A percentile compares a stretch with the other conserved stretches of the same genome.
Evolutionary conservation across 2,797 vertebrate species (phyloP).

Genomic region (Hydrophis major): DNA sequence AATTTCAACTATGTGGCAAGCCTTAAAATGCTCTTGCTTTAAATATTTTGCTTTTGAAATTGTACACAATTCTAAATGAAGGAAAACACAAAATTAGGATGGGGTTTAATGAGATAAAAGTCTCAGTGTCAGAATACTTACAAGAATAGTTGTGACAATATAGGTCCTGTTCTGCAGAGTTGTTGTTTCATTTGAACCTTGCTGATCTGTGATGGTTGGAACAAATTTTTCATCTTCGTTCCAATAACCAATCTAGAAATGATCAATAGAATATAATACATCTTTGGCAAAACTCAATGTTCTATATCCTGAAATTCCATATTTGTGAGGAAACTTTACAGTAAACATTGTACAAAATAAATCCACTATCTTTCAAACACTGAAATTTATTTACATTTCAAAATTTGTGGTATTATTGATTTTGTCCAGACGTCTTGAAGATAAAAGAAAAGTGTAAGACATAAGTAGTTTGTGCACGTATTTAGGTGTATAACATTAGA

Average conservation of each 20-base stretch:
- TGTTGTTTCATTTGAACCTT: constrained; percentile 84
- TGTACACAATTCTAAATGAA: background rate
- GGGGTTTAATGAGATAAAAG: background rate
- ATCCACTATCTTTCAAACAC: background rate
- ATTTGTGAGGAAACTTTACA: background rate
- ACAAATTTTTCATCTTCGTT: constrained; percentile 97
- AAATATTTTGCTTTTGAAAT: constrained; percentile 27
- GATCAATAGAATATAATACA: constrained; percentile 35
- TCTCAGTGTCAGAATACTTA: constrained; percentile 68
- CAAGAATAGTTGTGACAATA: constrained; percentile 96
- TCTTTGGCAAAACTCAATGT: background rate
- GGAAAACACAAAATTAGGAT: background rate
- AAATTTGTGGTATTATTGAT: background rate
- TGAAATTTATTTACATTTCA: background rate
- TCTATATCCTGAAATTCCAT: background rate
- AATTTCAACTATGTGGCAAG: constrained; percentile 43
- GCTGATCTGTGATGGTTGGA: constrained; percentile 81
- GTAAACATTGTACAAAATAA: background rate
- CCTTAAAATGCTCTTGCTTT: constrained; percentile 32
- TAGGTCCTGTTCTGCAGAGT: constrained; percentile 94
- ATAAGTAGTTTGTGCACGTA: fast-evolving
- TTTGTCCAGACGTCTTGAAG: fast-evolving
- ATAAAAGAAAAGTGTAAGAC: background rate
- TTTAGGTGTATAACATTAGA: background rate
- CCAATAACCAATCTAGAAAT: constrained; percentile 94